Base-by-base conservation (phyloP, 2,888 invertebrate genomes). In the Drosophila hamatofila region DNA sequence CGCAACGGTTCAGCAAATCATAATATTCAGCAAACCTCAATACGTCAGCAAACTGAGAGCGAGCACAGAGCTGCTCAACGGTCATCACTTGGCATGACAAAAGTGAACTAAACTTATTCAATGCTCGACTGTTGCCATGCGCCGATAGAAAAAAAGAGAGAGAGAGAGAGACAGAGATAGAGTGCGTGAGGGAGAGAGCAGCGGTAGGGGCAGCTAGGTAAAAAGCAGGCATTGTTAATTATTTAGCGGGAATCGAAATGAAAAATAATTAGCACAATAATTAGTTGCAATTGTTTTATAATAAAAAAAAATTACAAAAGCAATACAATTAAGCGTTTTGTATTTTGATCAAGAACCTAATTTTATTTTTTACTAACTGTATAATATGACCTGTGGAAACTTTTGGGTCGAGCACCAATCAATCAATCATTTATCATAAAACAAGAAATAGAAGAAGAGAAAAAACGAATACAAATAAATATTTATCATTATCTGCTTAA, bases 391-490 rank as follows among this genome's bases (percentile, higher is more conserved):
- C n/a, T n/a, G 41, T 21, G 46, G 5, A 35, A 58, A 37, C 14
- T 46, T 58, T 46, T 14, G 14, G 14, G 35, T 42, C 14, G 21
- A 42, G 21, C 14, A 59, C 33, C 39, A 74, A 70, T 74, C 39
- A 74, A 70, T 74, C 39, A 74, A 70, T 75, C 56, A 64, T 60
- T 60, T 52, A 60, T 75, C 46, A 73, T 73, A 51, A 37, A 25
- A 35, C 33, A 21, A 42, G n/a, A 30, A n/a, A 25, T 1, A 46
- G 21, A 21, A 9, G 21, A 2, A 25, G 16, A 25, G 1, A 27
- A 16, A 37, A 37, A 30, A 30, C 30, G 18, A 30, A 49, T 27
- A 30, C 33, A 54, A 54, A 39, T 54, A 54, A 54, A 48, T 39
- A 46, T 65, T 46, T 46, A 55, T 64, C 56, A 65, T 49, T 49